Evolutionary conservation across 2,113 vertebrate species (phyloP).

Genomic region (Atrichornis clamosus): DNA sequence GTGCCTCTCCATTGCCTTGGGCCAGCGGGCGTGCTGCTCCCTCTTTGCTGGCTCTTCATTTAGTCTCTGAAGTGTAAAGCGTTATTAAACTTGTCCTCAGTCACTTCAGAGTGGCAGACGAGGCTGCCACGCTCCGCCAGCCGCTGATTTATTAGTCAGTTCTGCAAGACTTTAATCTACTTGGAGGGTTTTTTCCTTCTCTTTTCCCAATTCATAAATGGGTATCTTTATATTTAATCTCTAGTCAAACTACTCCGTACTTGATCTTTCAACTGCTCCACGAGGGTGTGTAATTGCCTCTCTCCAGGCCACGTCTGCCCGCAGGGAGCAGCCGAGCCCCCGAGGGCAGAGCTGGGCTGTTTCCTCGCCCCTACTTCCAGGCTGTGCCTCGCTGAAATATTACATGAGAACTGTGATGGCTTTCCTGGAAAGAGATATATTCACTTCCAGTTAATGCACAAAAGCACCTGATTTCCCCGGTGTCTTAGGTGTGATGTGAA

Average conservation of each 20-base stretch:
- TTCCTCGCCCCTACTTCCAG: background rate
- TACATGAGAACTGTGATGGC: accelerated
- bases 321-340: background rate
- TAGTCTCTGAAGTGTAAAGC: background rate
- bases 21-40: background rate
- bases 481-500: background rate
- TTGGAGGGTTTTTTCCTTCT: background rate
- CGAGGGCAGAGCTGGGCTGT: background rate
- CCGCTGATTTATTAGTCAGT: slow-evolving; percentile 9
- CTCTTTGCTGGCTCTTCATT: background rate
- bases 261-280: background rate
- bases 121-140: background rate
- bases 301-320: background rate
- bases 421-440: background rate
- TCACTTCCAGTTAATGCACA: background rate
- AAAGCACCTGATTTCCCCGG: background rate
- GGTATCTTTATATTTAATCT: slow-evolving; percentile 24
- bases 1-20: background rate
- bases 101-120: background rate
- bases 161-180: slow-evolving; percentile 39
- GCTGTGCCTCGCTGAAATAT: background rate
- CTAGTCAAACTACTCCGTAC: background rate
- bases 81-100: background rate
- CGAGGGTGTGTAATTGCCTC: background rate
- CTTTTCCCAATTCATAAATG: slow-evolving; percentile 3